Evolutionary conservation across 2,888 invertebrate genomes (phyloP).

Genomic region (Caenorhabditis imperialis): DNA sequence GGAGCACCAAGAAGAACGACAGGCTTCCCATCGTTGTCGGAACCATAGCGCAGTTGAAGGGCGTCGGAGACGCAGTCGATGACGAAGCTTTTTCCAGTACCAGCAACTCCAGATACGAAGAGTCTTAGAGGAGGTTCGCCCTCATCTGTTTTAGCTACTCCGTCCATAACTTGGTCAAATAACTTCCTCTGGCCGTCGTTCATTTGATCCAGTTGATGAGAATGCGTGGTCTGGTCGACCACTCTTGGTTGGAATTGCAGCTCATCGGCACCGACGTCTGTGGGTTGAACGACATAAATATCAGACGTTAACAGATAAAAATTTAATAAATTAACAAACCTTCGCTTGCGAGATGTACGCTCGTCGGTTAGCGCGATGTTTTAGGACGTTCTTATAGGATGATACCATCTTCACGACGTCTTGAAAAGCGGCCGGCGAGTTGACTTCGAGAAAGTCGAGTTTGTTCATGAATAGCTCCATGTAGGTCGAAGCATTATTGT

Average conservation of each 20-base stretch:
- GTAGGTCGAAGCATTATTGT: no score
- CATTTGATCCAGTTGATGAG: background rate
- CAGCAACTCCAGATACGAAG: conserved; percentile 39
- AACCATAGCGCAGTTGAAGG: conserved; percentile 3
- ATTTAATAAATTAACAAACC: no score
- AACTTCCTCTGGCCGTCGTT: background rate
- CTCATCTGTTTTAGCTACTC: background rate
- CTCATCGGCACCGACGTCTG: background rate
- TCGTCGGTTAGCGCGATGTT: no score
- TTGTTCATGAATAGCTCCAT: no score
- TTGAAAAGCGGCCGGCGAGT: no score
- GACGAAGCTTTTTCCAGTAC: conserved; percentile 35
- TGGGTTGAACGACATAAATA: no score
- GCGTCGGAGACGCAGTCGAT: conserved; percentile 37
- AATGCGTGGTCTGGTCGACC: background rate
- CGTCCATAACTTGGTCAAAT: background rate
- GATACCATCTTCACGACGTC: no score
- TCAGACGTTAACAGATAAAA: no score
- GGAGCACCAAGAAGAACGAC: conserved; percentile 36
- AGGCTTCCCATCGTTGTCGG: background rate
- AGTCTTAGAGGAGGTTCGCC: background rate
- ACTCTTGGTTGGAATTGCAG: background rate
- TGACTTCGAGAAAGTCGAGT: no score
- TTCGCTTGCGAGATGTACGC: no score
- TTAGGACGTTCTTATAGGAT: no score